Evolutionary conservation across 2,797 vertebrate species (phyloP), one percentile per base, ranked within the genome.

Genomic region (Remorina albescens): DNA sequence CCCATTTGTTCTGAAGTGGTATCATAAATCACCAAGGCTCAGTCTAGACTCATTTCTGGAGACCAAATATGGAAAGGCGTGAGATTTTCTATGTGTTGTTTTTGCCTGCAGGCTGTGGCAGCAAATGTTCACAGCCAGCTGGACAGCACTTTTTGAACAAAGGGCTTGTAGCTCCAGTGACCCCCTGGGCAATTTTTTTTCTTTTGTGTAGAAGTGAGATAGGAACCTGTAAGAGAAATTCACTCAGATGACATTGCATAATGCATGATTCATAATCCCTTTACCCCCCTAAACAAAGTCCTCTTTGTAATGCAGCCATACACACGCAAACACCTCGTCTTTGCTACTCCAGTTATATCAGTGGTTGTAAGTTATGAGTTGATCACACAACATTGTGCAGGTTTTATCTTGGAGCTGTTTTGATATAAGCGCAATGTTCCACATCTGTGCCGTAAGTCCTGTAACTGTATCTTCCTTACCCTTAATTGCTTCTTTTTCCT

Each of bases 21-120:
- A 8, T 64, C 39, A 70, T 56, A n/a, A 15, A 80, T 81, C 65
- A 36, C 5, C 3, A 2, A 26, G 23, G 51, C 36, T 55, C 25
- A 39, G 34, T 11, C 32, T 53, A 21, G 23, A 18, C 15, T 37
- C 5, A 41, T 69, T 63, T 56, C 13, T 51, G 4, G 18, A 8
- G 12, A 10, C 0, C 0, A 67, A 23, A 34, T 56, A 61, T 47
- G 6, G 23, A 37, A 13, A 9, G 41, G 25, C 30, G 47, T 69
- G 28, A 79, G 62, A 47, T 46, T 42, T 13, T 62, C 55, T 19
- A 15, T 21, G 60, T 61, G 39, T 19, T 21, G 28, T 2, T 46
- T 76, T 72, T 2, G 2, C 7, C 19, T 13, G 32, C 19, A 7
- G 0, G 2, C 49, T 46, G 63, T 68, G 61, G 19, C 36, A 39